Conservation (phyloP, 2,113 vertebrate genomes). For the Albula goreensis region DNA sequence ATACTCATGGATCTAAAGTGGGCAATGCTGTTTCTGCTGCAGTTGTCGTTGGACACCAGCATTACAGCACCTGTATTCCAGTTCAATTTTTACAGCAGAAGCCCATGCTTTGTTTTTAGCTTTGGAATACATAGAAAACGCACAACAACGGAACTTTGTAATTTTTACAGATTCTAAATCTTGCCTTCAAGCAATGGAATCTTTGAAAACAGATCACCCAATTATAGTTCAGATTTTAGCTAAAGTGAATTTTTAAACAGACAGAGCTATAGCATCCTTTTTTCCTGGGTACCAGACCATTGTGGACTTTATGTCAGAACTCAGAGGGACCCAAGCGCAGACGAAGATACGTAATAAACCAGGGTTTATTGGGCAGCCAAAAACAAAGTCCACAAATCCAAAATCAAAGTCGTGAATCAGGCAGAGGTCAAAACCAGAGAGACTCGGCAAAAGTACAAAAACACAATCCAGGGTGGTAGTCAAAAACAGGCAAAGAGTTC, state of each 20-base stretch:
- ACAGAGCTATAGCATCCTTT: background rate
- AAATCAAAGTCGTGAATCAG: too few relatives aligned
- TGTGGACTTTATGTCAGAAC: too few relatives aligned
- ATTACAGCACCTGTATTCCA: background rate
- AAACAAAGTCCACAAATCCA: too few relatives aligned
- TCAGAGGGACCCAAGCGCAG: too few relatives aligned
- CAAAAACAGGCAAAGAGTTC: too few relatives aligned
- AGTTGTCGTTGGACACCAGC: background rate
- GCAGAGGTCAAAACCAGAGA: too few relatives aligned
- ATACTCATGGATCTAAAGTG: background rate
- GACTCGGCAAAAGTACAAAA: too few relatives aligned
- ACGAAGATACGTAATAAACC: too few relatives aligned
- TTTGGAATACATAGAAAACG: too few relatives aligned
- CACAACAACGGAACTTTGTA: background rate
- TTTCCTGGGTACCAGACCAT: too few relatives aligned
- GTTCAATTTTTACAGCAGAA: background rate
- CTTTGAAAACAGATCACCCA: background rate
- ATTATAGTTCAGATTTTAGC: background rate
- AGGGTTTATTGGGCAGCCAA: too few relatives aligned
- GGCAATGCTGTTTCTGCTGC: background rate
- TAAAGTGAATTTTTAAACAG: background rate
- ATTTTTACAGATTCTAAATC: constrained; percentile 1
- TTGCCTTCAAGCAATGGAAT: background rate
- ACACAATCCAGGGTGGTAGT: too few relatives aligned
- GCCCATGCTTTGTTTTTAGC: background rate